phyloP scores from a whole-genome alignment of 2,888 invertebrate species.

The Agonopterix heracliana region DNA sequence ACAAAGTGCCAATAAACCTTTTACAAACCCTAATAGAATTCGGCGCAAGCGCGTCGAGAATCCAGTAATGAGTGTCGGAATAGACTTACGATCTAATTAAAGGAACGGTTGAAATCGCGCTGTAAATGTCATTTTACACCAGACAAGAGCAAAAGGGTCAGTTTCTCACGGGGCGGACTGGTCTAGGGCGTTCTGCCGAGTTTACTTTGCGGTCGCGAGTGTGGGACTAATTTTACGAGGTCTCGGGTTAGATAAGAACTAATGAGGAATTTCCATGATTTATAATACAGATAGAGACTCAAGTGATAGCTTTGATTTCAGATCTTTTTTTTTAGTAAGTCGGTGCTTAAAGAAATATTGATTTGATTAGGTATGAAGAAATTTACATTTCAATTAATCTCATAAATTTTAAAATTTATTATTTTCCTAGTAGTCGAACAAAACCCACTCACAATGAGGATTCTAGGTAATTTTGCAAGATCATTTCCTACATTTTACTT shows the following conservation, averaged over 20 bases:
- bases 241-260: slow-evolving; percentile 29
- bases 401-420: no score
- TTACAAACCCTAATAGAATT: slow-evolving; percentile 4
- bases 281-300: slow-evolving; percentile 8
- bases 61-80: slow-evolving; percentile 40
- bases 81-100: slow-evolving; percentile 65
- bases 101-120: slow-evolving; percentile 40
- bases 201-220: slow-evolving; percentile 26
- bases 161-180: slow-evolving; percentile 37
- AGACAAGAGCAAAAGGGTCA: slow-evolving; percentile 1
- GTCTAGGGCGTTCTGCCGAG: slow-evolving; percentile 34
- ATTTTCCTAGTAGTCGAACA: no score
- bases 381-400: no score
- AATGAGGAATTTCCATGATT: slow-evolving; percentile 40
- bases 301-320: no score
- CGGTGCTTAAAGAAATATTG: no score
- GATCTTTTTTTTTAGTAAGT: no score
- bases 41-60: slow-evolving; percentile 15
- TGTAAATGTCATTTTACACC: slow-evolving; percentile 57
- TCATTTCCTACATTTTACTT: no score
- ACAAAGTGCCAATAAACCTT: neutral
- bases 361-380: no score
- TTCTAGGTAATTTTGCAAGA: no score
- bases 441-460: no score
- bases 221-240: slow-evolving; percentile 44